phyloP scores from a whole-genome alignment of 2,113 vertebrate species.

The Cromileptes altivelis region DNA sequence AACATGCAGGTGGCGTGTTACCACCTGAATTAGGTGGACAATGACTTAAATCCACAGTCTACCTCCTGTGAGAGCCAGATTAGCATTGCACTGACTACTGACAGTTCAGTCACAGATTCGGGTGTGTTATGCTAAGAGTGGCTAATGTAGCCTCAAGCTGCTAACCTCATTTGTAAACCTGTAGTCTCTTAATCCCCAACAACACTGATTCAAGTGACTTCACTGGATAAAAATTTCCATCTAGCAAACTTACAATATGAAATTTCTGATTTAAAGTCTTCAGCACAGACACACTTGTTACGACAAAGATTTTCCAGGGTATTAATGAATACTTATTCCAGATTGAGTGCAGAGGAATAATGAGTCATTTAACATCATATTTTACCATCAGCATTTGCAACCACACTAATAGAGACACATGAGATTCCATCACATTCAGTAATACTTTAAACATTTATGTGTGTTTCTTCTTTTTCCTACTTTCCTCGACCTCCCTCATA shows the following conservation, averaged over 20 bases:
- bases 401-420: conserved; percentile 16
- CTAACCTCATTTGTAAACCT: neutral
- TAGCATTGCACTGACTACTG: too few species aligned
- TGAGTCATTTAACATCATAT: neutral
- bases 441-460: neutral
- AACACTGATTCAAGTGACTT: too few species aligned
- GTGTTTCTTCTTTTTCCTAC: neutral
- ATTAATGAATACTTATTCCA: neutral
- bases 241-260: neutral
- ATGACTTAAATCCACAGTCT: too few species aligned
- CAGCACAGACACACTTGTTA: neutral
- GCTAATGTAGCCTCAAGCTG: neutral
- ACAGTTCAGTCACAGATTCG: too few species aligned
- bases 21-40: too few species aligned
- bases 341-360: neutral
- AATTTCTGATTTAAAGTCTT: neutral
- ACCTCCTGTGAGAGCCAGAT: too few species aligned
- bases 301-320: neutral
- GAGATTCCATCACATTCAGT: neutral
- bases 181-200: neutral
- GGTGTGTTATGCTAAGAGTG: too few species aligned
- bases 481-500: conserved; percentile 1
- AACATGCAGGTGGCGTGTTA: too few species aligned
- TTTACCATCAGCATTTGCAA: conserved; percentile 14
- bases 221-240: too few species aligned